These are phyloP conservation scores for Notothenia coriiceps DNA, from an alignment of 2,113 vertebrate genomes.

Conservation along the genomic window DNA sequence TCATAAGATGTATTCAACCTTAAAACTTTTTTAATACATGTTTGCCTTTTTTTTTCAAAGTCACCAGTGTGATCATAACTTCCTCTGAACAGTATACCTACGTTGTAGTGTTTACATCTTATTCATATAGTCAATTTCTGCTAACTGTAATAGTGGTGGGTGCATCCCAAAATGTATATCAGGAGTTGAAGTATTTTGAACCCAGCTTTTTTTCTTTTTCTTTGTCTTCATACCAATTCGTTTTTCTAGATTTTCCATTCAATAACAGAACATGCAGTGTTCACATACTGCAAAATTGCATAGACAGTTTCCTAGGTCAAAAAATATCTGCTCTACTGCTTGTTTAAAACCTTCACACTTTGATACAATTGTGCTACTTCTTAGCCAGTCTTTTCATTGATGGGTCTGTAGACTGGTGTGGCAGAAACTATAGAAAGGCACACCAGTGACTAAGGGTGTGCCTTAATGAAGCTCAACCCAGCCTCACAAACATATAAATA, in stretches of 20 bases:
- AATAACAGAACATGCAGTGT: not conserved
- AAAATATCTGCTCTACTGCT: not conserved
- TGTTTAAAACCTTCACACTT: not conserved
- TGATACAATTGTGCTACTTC: not conserved
- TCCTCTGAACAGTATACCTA: not conserved
- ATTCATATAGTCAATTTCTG: not conserved
- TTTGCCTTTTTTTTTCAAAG: not conserved
- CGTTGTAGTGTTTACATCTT: not conserved
- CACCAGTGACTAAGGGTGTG: not conserved
- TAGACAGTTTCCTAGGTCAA: not conserved
- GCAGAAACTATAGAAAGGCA: not conserved
- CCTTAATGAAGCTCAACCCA: not conserved
- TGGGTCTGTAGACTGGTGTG: not conserved
- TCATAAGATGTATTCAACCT: not conserved
- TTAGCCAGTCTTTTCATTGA: not conserved
- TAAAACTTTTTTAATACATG: not conserved
- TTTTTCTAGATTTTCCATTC: no score
- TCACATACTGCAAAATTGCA: not conserved
- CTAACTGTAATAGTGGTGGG: not conserved
- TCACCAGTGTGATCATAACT: not conserved
- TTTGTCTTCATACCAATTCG: not conserved
- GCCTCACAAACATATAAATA: not conserved
- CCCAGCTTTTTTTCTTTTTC: no score
- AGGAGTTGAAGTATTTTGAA: not conserved
- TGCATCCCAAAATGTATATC: not conserved